Conservation (phyloP, 2,113 vertebrate species). For the Pituophis catenifer region DNA sequence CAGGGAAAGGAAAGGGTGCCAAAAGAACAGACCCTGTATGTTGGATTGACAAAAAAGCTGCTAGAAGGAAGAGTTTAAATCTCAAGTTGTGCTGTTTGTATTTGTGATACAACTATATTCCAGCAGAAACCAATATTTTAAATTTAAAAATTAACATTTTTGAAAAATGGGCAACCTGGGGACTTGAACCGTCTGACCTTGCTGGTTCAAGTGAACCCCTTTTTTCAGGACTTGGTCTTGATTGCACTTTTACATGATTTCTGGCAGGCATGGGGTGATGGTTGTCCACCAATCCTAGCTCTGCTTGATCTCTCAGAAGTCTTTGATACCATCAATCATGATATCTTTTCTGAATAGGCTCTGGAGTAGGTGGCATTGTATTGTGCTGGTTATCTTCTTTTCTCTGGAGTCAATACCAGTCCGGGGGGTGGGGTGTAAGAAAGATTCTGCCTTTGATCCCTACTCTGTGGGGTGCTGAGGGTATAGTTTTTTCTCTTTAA, state of each 20-base stretch:
- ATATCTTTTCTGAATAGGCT: background rate
- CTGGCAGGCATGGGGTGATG: background rate
- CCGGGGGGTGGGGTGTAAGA: no score
- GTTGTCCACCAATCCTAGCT: background rate
- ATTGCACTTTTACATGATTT: background rate
- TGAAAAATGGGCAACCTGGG: background rate
- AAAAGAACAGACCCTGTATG: background rate
- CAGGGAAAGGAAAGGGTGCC: background rate
- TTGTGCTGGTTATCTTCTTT: background rate
- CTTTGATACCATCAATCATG: background rate
- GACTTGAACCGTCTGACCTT: no score
- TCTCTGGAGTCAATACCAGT: background rate
- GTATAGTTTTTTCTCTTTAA: background rate
- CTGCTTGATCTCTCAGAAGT: background rate
- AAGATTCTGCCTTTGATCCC: background rate
- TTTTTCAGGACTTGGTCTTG: background rate
- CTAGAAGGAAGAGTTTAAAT: background rate
- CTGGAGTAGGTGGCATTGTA: background rate
- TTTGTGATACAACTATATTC: background rate
- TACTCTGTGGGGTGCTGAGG: background rate
- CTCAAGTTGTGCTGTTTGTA: background rate
- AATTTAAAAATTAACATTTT: background rate
- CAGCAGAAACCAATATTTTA: background rate
- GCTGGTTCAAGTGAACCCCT: background rate
- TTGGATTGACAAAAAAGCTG: background rate